Conservation (phyloP, 2,888 invertebrate genomes). For the Lucinisca nassula region DNA sequence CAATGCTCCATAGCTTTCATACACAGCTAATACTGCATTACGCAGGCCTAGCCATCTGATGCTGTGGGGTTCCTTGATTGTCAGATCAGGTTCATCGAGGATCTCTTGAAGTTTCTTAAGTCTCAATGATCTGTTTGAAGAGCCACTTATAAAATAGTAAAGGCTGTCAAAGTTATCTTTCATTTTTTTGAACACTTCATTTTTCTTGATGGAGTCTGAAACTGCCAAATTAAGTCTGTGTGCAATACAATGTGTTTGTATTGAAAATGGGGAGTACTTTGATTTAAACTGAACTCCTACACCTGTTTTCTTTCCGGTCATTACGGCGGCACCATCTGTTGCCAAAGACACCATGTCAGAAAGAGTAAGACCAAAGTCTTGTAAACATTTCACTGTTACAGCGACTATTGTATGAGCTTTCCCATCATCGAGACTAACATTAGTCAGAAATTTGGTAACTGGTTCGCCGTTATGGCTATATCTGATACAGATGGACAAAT, state of each 20-base stretch:
- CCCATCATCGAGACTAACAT: slow-evolving; percentile 48
- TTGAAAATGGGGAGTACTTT: not conserved
- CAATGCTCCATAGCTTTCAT: slow-evolving; percentile 43
- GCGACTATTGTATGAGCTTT: slow-evolving; percentile 36
- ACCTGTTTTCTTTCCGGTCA: slow-evolving; percentile 22
- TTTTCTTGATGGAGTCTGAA: slow-evolving; percentile 60
- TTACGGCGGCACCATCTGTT: slow-evolving; percentile 50
- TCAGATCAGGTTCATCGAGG: slow-evolving; percentile 54
- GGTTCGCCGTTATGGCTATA: slow-evolving; percentile 45
- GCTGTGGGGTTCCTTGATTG: slow-evolving; percentile 59
- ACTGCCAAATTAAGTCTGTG: slow-evolving; percentile 58
- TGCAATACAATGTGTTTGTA: slow-evolving; percentile 55
- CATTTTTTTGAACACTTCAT: slow-evolving; percentile 43
- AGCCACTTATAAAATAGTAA: slow-evolving; percentile 58
- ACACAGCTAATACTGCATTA: slow-evolving; percentile 62
- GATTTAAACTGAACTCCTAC: slow-evolving; percentile 9
- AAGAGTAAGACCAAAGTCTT: not conserved
- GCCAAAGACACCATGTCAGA: slow-evolving; percentile 34
- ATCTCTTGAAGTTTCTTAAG: slow-evolving; percentile 55
- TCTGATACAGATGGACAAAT: slow-evolving; percentile 50
- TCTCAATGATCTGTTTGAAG: slow-evolving; percentile 30
- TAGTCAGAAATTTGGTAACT: slow-evolving; percentile 40
- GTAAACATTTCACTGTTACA: no score
- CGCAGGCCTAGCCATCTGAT: slow-evolving; percentile 63
- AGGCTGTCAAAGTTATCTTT: slow-evolving; percentile 59